A percentile compares a stretch with the other conserved stretches of the same genome.
Evolutionary conservation across 2,797 vertebrate genomes (phyloP).

Genomic region (Chiloscyllium punctatum): DNA sequence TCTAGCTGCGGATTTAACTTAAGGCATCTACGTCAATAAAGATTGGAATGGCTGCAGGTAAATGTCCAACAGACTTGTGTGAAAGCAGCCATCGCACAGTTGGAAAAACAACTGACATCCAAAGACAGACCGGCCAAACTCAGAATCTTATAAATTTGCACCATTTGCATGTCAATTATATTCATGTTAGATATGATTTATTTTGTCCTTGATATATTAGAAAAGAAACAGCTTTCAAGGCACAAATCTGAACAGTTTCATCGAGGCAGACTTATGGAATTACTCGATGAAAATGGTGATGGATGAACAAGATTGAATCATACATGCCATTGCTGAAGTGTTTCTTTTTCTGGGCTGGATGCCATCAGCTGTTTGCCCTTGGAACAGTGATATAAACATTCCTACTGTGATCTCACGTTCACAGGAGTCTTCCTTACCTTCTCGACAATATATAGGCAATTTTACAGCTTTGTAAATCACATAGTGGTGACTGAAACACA

Average conservation of each 20-base stretch:
- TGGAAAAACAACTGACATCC: conserved; percentile 26
- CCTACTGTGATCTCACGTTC: conserved; percentile 1
- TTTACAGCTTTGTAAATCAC: conserved; percentile 1
- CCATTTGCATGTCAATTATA: not conserved
- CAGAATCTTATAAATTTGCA: not conserved
- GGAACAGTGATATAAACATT: conserved; percentile 13
- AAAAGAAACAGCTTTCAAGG: not conserved
- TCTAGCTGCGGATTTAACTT: not conserved
- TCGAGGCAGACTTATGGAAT: conserved; percentile 18
- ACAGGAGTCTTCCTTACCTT: conserved; percentile 35
- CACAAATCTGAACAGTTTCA: conserved; percentile 23
- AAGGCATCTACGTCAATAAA: not conserved
- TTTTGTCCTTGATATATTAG: not conserved
- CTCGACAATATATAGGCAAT: not conserved
- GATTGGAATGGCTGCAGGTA: not conserved
- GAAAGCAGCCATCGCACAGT: not conserved
- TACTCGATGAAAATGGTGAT: conserved; percentile 35
- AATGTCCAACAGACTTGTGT: not conserved
- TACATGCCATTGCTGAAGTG: conserved; percentile 27
- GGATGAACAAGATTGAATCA: conserved; percentile 30
- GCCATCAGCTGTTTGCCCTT: conserved; percentile 34
- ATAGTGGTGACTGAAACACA: not conserved
- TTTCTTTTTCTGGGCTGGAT: conserved; percentile 27
- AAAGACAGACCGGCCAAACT: not conserved
- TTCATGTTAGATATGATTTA: conserved; percentile 18